Base-by-base conservation (phyloP, 2,888 invertebrate genomes). In the Macroteleia sp. region DNA sequence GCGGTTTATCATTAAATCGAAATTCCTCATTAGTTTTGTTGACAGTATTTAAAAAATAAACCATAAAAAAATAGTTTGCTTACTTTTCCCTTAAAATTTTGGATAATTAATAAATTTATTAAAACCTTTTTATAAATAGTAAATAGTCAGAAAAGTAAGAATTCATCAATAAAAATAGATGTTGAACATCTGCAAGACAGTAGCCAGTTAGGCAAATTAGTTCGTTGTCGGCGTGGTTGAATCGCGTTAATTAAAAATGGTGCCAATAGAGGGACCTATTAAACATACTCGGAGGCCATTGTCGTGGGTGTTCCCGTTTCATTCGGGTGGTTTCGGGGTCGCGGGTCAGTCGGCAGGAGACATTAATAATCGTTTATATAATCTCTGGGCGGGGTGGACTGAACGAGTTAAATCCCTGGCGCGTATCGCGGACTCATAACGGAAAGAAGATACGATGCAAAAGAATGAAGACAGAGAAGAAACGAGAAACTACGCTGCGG, bases 321-420 rank as follows among this genome's bases (percentile, higher is more conserved):
- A 19, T 56, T 41, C 61, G 70, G 64, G 73, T 42, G 64, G 36
- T 74, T 79, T 79, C 54, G 66, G 79, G 87, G 86, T 89, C 87
- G 86, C 84, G 83, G 87, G 87, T 89, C 87, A 87, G 82, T 82
- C 83, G 75, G 80, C 82, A 74, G 80, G 79, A 81, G 85, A 83
- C 89, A 89, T 90, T 89, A 89, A 89, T 90, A 89, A 90, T 89
- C 87, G 84, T 88, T 88, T 87, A 83, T 84, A 85, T 64, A 73
- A 86, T 86, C 85, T 86, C 86, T 83, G 86, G 82, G 83, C 83
- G 81, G 88, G 88, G 87, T 87, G 87, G 86, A 87, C 86, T 83
- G 81, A 81, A 81, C 82, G 78, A 83, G 79, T 86, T 85, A 84
- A 80, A 82, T 82, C 82, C 82, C 82, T 74, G 70, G 75, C 70